Base-by-base conservation (phyloP, 2,113 vertebrate species). In the Rhea pennata region DNA sequence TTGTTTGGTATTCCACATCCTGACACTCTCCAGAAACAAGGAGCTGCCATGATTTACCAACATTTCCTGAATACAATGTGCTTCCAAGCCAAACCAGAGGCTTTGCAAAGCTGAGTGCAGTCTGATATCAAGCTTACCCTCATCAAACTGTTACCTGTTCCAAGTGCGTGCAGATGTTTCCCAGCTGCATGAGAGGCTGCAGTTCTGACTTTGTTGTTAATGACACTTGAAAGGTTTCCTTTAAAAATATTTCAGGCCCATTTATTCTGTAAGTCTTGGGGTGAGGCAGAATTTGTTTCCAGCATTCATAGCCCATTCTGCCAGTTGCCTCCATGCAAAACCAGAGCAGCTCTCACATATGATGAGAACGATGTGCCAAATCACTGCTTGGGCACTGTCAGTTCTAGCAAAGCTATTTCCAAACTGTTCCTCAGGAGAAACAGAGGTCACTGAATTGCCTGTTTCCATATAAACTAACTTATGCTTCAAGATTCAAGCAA, bases 131-230 rank as follows among this genome's bases (percentile, higher is more conserved):
- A 85, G 80, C 46, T 76, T 67, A 69, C 88, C 77, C 94, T 92
- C 92, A 92, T 95, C 94, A 93, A 90, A 82, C 81, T 85, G 71
- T 95, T 94, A 97, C 95, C 94, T 96, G 87, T 75, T 79, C 40
- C 78, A 95, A 95, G 74, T 89, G 88, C 87, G 92, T 92, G 89
- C 94, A 93, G 95, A 96, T 92, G 84, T 93, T 91, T 96, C 82
- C 88, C 95, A 97, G 93, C 89, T 92, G 81, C 21, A 3, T 71
- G 67, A 85, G 82, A 90, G 71, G 70, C 42, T 84, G 66, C 73
- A 67, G 72, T 87, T 95, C 91, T 79, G 81, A 88, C 84, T 96
- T 91, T 48, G 26, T 73, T 89, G 64, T 83, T 92, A 94, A 79
- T 3, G 12, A 94, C 74, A 80, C 51, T 92, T 92, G 67, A 82